Conservation (phyloP, 2,113 vertebrate genomes). For the Semicossyphus pulcher region DNA sequence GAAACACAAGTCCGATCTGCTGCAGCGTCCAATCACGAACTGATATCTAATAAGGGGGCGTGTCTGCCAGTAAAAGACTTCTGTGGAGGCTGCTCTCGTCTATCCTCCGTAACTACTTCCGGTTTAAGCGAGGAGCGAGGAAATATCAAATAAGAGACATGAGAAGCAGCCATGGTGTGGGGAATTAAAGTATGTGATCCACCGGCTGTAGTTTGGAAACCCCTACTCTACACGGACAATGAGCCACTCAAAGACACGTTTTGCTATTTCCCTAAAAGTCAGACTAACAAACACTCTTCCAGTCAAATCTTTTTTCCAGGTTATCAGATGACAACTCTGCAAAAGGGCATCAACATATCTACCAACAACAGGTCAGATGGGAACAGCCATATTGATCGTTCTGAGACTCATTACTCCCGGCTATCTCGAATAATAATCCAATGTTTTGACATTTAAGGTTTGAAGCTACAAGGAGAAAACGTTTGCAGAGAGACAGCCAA, state of each 20-base stretch:
- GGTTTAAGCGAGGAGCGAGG: too few relatives aligned
- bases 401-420: conserved; percentile 5
- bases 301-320: conserved; percentile 1
- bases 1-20: too few relatives aligned
- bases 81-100: too few relatives aligned
- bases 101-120: too few relatives aligned
- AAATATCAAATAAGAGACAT: too few relatives aligned
- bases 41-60: too few relatives aligned
- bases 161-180: too few relatives aligned
- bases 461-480: conserved; percentile 4
- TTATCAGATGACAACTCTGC: conserved; percentile 14
- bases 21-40: too few relatives aligned
- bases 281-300: background rate
- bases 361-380: conserved; percentile 21
- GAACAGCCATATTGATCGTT: conserved; percentile 26
- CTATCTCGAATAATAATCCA: conserved; percentile 31
- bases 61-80: too few relatives aligned
- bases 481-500: conserved; percentile 15
- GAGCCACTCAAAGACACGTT: background rate
- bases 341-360: conserved; percentile 21
- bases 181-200: too few relatives aligned
- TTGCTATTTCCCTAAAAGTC: background rate
- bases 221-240: background rate
- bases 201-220: background rate
- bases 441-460: conserved; percentile 37